Evolutionary conservation across 1,140 invertebrate genomes (phyloP), one percentile per base, ranked within the genome.

Genomic region (Zaprionus tsacasi): DNA sequence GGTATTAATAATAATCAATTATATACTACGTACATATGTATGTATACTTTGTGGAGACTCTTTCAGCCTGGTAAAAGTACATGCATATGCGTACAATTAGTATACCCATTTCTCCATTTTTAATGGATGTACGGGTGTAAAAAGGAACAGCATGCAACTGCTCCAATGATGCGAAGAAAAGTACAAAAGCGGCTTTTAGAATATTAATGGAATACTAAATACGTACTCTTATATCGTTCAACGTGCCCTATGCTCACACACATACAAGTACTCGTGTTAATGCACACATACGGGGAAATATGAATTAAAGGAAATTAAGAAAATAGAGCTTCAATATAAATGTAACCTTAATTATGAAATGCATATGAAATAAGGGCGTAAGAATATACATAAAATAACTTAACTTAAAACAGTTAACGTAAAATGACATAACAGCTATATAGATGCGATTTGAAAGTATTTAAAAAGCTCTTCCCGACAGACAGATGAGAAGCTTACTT

Each of bases 191-290:
- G 82, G 69, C 89, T 91, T 79, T 91, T 91, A 79, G 89, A 91
- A 91, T 91, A 91, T 91, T 91, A 91, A 91, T 91, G 87, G 89
- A 91, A 91, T 89, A 82, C 82, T 91, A 82, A 90, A 91, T 91
- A 91, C 48, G 79, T 59, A 66, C 61, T 50, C 60, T 57, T 57
- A 48, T 64, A 60, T 55, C 60, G 43, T 70, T 33, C n/a, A 70
- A 70, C 48, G 56, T 61, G 54, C 11, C 69, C 50, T 25, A 38
- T 55, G 43, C 30, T 59, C 17, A 55, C 43, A 52, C 70, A 73
- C 63, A 73, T 15, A 59, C 45, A 54, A 15, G 25, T 17, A 43
- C 13, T 36, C 35, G 13, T 13, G 60, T 17, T 30, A 35, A 35
- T 35, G 33, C 10, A 30, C 11, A 45, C 38, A 35, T 40, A 12